A percentile compares a stretch with the other conserved stretches of the same genome.
Evolutionary conservation across 2,797 vertebrate genomes (phyloP).

Genomic region (Schizopygopsis pylzovi): DNA sequence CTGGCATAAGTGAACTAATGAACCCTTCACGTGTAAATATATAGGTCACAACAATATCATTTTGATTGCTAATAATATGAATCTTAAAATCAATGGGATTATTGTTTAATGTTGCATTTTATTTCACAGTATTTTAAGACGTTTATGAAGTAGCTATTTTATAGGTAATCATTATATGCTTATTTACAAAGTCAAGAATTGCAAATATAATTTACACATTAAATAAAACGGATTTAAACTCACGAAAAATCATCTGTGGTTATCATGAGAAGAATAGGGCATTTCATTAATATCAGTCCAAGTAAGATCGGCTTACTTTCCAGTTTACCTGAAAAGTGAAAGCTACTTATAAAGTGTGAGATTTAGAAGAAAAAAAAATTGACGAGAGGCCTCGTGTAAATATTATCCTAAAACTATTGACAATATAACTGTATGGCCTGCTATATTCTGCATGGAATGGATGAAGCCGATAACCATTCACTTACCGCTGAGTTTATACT

Average conservation of each 20-base stretch:
- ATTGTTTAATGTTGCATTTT: not conserved
- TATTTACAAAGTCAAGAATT: not conserved
- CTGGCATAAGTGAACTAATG: not conserved
- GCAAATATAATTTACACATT: not conserved
- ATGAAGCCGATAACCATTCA: not conserved
- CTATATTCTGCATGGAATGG: not conserved
- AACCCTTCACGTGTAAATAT: not conserved
- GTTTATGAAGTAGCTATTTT: not conserved
- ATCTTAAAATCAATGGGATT: not conserved
- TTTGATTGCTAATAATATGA: not conserved
- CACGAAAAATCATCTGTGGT: not conserved
- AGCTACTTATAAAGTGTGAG: not conserved
- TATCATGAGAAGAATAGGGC: not conserved
- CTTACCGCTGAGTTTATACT: slow-evolving; percentile 95
- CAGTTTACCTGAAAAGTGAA: not conserved
- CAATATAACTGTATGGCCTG: not conserved
- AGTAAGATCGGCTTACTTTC: not conserved
- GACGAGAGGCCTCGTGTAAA: not conserved
- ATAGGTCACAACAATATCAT: not conserved
- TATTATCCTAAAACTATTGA: not conserved
- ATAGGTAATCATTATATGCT: not conserved
- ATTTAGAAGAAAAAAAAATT: not conserved
- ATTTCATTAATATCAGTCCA: not conserved
- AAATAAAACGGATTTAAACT: not conserved
- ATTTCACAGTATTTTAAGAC: not conserved